Conservation (phyloP, 2,113 vertebrate genomes). For the Corythaeola cristata region DNA sequence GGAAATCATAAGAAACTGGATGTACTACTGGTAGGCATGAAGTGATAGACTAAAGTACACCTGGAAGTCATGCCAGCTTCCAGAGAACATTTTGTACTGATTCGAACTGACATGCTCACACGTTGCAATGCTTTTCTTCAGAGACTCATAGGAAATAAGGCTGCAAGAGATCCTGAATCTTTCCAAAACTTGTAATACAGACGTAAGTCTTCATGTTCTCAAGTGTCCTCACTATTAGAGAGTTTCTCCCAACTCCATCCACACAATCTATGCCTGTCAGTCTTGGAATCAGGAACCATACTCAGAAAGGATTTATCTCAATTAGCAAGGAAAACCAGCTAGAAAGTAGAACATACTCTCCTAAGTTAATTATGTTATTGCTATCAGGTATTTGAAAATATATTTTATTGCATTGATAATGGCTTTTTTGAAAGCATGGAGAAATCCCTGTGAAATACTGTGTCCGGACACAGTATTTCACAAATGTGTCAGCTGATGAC, state of each 20-base stretch:
- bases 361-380: background rate
- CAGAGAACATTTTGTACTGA: background rate
- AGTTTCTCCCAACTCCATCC: background rate
- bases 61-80: background rate
- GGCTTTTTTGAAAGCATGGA: background rate
- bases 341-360: background rate
- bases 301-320: background rate
- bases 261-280: background rate
- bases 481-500: background rate
- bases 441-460: background rate
- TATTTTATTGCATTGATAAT: background rate
- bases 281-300: background rate
- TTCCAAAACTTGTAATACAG: background rate
- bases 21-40: background rate
- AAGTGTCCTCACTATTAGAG: background rate
- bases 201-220: background rate
- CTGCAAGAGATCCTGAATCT: background rate
- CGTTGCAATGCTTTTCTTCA: background rate
- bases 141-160: background rate
- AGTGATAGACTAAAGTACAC: background rate
- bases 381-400: background rate
- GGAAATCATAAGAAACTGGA: background rate
- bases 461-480: background rate
- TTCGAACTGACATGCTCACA: background rate
- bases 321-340: background rate